Conservation (phyloP, 2,797 vertebrate species). For the Odontamblyopus rebecca region DNA sequence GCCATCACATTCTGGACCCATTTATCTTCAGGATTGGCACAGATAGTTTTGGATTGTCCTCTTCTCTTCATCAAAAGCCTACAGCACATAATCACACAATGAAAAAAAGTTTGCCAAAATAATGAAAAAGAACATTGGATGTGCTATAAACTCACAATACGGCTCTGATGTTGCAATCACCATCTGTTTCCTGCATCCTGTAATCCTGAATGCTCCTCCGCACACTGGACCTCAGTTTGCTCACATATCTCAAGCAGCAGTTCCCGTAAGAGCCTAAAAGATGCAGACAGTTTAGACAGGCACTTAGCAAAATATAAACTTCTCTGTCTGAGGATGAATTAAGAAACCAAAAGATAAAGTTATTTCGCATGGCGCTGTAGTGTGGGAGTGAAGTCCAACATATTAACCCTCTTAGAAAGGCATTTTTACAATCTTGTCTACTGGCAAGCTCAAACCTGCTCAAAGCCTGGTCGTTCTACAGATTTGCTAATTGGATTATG, state of each 20-base stretch:
- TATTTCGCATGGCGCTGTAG: neutral
- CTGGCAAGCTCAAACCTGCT: neutral
- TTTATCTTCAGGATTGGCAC: conserved; percentile 32
- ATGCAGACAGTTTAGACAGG: neutral
- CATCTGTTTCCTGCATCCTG: conserved; percentile 74
- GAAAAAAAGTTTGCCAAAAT: neutral
- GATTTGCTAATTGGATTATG: conserved; percentile 2
- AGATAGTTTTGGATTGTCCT: conserved; percentile 19
- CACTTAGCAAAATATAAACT: neutral
- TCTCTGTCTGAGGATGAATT: neutral
- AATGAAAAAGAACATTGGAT: neutral
- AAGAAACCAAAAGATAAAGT: neutral
- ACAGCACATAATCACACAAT: conserved; percentile 14
- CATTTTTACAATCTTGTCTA: conserved; percentile 2
- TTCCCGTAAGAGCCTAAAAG: conserved; percentile 71
- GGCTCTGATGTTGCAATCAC: conserved; percentile 78
- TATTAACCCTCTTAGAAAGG: neutral
- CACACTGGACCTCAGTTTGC: rapidly evolving
- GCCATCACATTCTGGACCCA: conserved; percentile 39
- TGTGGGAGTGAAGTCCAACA: neutral
- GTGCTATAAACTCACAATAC: conserved; percentile 68
- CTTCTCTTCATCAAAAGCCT: conserved; percentile 62
- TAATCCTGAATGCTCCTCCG: conserved; percentile 39
- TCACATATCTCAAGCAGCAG: conserved; percentile 71
- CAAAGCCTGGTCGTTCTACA: neutral